phyloP scores from a whole-genome alignment of 2,888 invertebrate species.

The Byasa hedistus region DNA sequence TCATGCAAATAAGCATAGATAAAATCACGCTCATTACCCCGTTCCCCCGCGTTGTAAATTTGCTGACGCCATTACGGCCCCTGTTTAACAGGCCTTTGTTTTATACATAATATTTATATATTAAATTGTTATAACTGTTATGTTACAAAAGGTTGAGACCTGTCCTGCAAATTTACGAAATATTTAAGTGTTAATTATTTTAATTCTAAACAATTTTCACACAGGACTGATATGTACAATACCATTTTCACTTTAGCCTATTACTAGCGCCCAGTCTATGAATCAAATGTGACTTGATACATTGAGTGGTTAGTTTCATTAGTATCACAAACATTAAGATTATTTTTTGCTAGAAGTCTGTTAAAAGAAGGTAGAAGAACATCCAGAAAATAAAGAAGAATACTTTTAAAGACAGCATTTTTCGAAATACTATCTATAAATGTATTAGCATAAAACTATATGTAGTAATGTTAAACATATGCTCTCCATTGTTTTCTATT shows the following conservation, averaged over 20 bases:
- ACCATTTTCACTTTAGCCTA: conserved; percentile 65
- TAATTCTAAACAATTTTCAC: not conserved
- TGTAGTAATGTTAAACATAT: not conserved
- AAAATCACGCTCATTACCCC: conserved; percentile 73
- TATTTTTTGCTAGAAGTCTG: too few relatives aligned
- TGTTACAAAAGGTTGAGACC: conserved; percentile 71
- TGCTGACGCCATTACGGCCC: conserved; percentile 59
- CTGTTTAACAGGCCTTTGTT: conserved; percentile 65
- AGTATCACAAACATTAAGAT: too few relatives aligned
- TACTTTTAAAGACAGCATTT: too few relatives aligned
- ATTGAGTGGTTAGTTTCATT: conserved; percentile 1
- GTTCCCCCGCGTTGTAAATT: conserved; percentile 52
- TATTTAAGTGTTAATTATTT: too few relatives aligned
- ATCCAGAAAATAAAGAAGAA: too few relatives aligned
- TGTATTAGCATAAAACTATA: too few relatives aligned
- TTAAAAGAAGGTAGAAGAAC: too few relatives aligned
- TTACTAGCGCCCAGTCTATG: conserved; percentile 29
- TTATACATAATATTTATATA: conserved; percentile 34
- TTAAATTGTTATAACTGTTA: conserved; percentile 53
- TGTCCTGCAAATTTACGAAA: conserved; percentile 69
- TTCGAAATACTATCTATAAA: too few relatives aligned
- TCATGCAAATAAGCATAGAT: conserved; percentile 75
- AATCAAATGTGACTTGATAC: conserved; percentile 20
- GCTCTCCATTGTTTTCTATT: conserved; percentile 30
- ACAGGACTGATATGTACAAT: conserved; percentile 47